These are phyloP conservation scores for Magallana nippona DNA, from an alignment of 2,888 invertebrate species.

Conservation along the genomic window DNA sequence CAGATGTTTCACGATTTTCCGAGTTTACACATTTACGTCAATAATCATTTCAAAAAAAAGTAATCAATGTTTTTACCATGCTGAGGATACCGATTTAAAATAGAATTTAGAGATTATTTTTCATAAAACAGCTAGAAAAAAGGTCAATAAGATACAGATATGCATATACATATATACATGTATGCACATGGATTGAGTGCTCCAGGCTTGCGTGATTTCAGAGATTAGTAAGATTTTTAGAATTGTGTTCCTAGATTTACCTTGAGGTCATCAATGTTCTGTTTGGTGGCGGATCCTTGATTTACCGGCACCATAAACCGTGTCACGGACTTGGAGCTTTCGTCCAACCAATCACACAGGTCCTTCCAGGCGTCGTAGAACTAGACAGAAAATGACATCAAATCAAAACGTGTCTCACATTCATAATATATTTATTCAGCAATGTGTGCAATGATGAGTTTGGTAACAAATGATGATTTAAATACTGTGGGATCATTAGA, in stretches of 20 bases:
- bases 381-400: conserved; percentile 60
- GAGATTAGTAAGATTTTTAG: background rate
- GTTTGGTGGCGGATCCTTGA: conserved; percentile 69
- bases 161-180: too few species aligned
- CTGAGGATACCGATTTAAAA: background rate
- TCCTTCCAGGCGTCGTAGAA: conserved; percentile 78
- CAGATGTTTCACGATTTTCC: background rate
- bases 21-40: background rate
- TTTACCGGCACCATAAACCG: conserved; percentile 67
- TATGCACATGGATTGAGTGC: too few species aligned
- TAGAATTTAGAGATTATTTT: too few species aligned
- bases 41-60: background rate
- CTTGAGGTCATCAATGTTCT: conserved; percentile 78
- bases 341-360: conserved; percentile 78
- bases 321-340: conserved; percentile 70
- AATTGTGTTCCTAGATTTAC: conserved; percentile 57
- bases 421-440: background rate
- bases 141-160: too few species aligned
- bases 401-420: background rate
- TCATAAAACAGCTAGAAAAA: too few species aligned
- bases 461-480: too few species aligned
- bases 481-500: too few species aligned
- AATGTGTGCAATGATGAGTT: too few species aligned
- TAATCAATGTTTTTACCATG: background rate
- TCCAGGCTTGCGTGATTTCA: background rate